A percentile compares a stretch with the other conserved stretches of the same genome.
phyloP scores from a whole-genome alignment of 2,888 invertebrate species.

The Osmoderma eremita region DNA sequence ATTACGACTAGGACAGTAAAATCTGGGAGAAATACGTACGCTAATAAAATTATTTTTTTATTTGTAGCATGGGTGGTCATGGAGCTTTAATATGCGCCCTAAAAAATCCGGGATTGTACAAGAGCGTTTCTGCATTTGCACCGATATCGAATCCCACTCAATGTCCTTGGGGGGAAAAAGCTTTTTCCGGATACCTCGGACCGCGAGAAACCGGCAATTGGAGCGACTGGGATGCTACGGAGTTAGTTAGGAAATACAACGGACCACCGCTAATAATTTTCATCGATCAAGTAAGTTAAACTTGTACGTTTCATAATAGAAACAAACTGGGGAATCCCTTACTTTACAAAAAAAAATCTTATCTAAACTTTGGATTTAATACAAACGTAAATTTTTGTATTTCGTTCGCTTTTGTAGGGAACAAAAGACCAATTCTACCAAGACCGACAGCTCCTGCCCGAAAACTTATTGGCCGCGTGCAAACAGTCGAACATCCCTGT shows the following conservation, averaged over 20 bases:
- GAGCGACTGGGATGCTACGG: conserved; percentile 90
- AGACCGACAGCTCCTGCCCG: conserved; percentile 82
- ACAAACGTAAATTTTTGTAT: too few species aligned
- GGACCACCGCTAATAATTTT: conserved; percentile 86
- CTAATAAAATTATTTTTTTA: conserved; percentile 43
- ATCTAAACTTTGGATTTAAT: too few species aligned
- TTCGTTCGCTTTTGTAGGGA: conserved; percentile 70
- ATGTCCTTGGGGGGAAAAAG: conserved; percentile 90
- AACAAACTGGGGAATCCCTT: neutral
- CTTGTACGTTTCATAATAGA: too few species aligned
- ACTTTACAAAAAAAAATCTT: too few species aligned
- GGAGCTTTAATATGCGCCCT: conserved; percentile 91
- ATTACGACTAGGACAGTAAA: too few species aligned
- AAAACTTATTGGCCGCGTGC: conserved; percentile 81
- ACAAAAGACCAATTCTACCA: conserved; percentile 81
- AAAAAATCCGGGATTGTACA: conserved; percentile 89
- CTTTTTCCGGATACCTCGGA: conserved; percentile 84
- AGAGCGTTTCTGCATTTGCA: conserved; percentile 92
- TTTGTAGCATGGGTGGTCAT: conserved; percentile 96
- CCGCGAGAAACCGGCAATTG: conserved; percentile 72
- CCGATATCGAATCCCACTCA: conserved; percentile 91
- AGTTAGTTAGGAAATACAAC: conserved; percentile 81
- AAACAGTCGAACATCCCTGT: conserved; percentile 75
- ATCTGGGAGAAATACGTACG: too few species aligned
- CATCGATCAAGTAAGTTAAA: conserved; percentile 83